These are phyloP conservation scores for Muschampia plurimacula DNA, from an alignment of 2,888 invertebrate species.

Conservation along the genomic window DNA sequence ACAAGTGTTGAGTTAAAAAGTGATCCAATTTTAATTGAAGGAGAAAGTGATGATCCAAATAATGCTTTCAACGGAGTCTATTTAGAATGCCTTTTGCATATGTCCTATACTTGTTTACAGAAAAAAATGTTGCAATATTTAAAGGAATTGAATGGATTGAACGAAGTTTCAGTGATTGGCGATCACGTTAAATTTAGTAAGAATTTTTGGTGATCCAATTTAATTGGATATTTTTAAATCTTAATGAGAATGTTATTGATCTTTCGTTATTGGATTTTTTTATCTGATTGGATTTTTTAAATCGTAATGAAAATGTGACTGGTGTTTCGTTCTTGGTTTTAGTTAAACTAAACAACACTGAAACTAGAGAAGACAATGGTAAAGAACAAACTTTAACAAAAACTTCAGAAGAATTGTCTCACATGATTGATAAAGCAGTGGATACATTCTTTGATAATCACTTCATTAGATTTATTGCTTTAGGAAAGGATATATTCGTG, in stretches of 20 bases:
- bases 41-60: constrained; percentile 52
- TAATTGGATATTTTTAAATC: too few relatives aligned
- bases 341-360: constrained; percentile 23
- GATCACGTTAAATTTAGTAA: constrained; percentile 84
- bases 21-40: constrained; percentile 35
- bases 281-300: too few relatives aligned
- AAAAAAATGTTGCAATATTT: constrained; percentile 85
- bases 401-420: constrained; percentile 63
- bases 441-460: constrained; percentile 86
- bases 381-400: constrained; percentile 41
- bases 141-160: constrained; percentile 79
- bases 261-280: background rate
- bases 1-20: constrained; percentile 42
- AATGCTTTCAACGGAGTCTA: constrained; percentile 82
- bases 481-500: constrained; percentile 66
- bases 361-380: constrained; percentile 44
- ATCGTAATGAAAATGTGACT: too few relatives aligned
- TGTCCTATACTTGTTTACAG: constrained; percentile 86
- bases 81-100: constrained; percentile 81
- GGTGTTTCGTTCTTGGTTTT: background rate
- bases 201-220: constrained; percentile 34
- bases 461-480: constrained; percentile 72
- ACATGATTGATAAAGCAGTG: constrained; percentile 81
- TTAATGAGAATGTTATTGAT: background rate
- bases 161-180: constrained; percentile 84